A percentile compares a stretch with the other conserved stretches of the same genome.
Evolutionary conservation across 2,797 vertebrate genomes (phyloP).

Genomic region (Chaetodon trifasciatus): DNA sequence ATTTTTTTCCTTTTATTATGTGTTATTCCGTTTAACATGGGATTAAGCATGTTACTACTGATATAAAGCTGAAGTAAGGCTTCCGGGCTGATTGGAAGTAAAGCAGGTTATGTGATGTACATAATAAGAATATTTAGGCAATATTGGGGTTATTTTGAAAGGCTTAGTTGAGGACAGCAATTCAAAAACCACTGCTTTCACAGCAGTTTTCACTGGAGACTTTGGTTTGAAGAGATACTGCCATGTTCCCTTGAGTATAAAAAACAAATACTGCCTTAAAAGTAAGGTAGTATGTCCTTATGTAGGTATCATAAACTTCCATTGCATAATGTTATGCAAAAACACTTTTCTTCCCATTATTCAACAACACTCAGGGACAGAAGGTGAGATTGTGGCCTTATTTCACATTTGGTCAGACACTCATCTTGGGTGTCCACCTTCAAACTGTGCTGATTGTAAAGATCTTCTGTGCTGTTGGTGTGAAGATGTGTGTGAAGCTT

Average conservation of each 20-base stretch:
- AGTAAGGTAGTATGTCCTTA: background rate
- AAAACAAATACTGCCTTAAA: background rate
- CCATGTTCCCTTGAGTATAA: background rate
- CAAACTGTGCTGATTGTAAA: too few relatives aligned
- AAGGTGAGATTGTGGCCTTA: too few relatives aligned
- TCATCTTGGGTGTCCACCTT: too few relatives aligned
- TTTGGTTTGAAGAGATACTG: conserved; percentile 28
- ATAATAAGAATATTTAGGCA: conserved; percentile 81
- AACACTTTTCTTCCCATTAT: too few relatives aligned
- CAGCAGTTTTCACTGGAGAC: conserved; percentile 28
- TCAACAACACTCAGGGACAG: too few relatives aligned
- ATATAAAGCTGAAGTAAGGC: conserved; percentile 77
- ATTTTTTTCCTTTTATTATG: conserved; percentile 71
- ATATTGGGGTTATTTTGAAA: conserved; percentile 83
- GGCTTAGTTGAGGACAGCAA: conserved; percentile 62
- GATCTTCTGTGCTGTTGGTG: too few relatives aligned
- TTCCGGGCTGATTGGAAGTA: conserved; percentile 83
- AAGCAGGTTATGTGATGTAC: conserved; percentile 78
- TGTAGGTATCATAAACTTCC: background rate
- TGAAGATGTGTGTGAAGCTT: too few relatives aligned
- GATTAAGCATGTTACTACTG: conserved; percentile 83
- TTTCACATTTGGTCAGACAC: too few relatives aligned
- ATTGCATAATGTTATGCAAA: background rate
- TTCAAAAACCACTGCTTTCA: conserved; percentile 37
- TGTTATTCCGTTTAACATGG: conserved; percentile 83